Evolutionary conservation across 2,888 invertebrate species (phyloP), one percentile per base, ranked within the genome.

Genomic region (Poecilobothrus nobilitatus): DNA sequence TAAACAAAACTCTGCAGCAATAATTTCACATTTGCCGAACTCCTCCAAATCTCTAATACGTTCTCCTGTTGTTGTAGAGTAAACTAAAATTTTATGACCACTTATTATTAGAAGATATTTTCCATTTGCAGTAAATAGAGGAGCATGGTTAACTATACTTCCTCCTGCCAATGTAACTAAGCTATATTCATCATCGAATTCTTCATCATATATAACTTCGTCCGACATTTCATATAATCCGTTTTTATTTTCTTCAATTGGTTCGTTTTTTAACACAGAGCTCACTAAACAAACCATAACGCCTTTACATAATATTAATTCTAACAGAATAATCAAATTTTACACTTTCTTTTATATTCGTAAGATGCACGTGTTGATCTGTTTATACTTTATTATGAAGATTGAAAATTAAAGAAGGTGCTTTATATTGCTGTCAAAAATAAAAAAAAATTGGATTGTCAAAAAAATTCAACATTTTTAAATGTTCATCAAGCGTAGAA

Each of bases 41-140:
- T 83, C 83, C 71, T 83, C 83, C 67, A 88, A 85, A 73, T 86
- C 84, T 68, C 84, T 81, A 1, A 88, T 81, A 72, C 86, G 83
- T 75, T 89, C 87, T 0, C 88, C 89, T 3, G 90, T 90, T 74
- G 83, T 82, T 0, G 86, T 84, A 74, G 86, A 89, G 75, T 86
- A 90, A 1, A 87, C 85, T 73, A 86, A 84, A 9, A 91, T 82
- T 6, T 82, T 77, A 72, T 86, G 83, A 63, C 85, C 86, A 78
- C 85, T 85, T 3, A 87, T 83, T 66, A 89, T 83, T 74, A 87
- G 87, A 12, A 91, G 73, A 71, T 80, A 84, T 89, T 86, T 85
- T 77, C 85, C 86, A 78, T 87, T 84, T 7, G 78, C 76, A 5
- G 88, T 87, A 82, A 88, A 89, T 67, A 87, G 74, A 3, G 89